These are phyloP conservation scores for Oceanodroma leucorhoa DNA, from an alignment of 2,797 vertebrate species.

Conservation along the genomic window DNA sequence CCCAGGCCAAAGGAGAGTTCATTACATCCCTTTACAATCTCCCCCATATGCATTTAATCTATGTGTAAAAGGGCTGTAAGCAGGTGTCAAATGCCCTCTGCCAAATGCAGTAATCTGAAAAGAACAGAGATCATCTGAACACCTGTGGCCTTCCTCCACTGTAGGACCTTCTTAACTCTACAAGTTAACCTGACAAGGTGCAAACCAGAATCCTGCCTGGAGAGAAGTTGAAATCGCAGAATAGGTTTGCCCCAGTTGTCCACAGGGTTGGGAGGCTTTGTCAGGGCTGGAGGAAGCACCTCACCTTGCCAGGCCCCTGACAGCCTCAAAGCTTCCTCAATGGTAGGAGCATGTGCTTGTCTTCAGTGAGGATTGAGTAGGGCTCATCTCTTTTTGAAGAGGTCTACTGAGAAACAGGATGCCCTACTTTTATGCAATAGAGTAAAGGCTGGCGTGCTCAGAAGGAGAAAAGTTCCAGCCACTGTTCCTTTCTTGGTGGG, in stretches of 20 bases:
- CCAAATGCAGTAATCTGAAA: background rate
- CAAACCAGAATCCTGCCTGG: background rate
- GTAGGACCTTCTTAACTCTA: background rate
- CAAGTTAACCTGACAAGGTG: background rate
- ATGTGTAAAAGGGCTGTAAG: background rate
- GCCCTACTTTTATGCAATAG: background rate
- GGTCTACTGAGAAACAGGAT: background rate
- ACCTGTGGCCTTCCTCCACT: background rate
- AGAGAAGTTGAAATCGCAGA: background rate
- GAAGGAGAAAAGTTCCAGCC: background rate
- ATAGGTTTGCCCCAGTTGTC: rapidly evolving
- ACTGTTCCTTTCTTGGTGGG: background rate
- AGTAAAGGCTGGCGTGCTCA: background rate
- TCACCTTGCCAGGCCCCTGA: background rate
- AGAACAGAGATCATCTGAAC: background rate
- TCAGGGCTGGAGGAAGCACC: background rate
- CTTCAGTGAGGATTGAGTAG: background rate
- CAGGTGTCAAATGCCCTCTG: background rate
- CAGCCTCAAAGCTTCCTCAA: background rate
- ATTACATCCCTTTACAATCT: background rate
- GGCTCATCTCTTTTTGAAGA: background rate
- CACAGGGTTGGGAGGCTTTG: rapidly evolving
- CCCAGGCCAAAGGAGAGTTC: background rate
- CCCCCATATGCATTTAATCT: background rate
- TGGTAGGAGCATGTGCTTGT: background rate